A percentile compares a stretch with the other conserved stretches of the same genome.
These are phyloP conservation scores for Apaloderma vittatum DNA, from an alignment of 2,113 vertebrate genomes.

Conservation along the genomic window DNA sequence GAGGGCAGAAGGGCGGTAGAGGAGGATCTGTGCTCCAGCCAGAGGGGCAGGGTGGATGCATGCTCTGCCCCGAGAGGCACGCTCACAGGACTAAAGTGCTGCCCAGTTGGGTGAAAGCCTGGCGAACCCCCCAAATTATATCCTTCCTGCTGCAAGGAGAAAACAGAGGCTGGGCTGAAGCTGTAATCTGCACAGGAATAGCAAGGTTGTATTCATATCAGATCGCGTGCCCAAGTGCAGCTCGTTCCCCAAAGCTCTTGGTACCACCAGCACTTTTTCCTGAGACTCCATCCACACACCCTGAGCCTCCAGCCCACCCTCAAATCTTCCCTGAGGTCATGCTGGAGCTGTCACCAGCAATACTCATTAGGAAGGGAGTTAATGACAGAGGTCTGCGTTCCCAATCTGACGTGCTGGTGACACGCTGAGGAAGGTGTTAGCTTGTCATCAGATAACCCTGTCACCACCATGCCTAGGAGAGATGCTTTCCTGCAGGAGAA, in stretches of 20 bases:
- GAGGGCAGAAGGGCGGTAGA: rapidly evolving
- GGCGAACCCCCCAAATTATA: not conserved
- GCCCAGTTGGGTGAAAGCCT: not conserved
- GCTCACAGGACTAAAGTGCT: not conserved
- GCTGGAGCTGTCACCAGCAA: not conserved
- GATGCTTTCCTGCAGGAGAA: not conserved
- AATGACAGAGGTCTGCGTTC: not conserved
- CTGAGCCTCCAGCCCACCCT: not conserved
- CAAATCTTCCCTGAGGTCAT: not conserved
- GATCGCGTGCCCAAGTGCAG: not conserved
- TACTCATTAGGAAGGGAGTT: not conserved
- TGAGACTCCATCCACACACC: not conserved
- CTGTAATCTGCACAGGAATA: not conserved
- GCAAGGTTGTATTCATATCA: not conserved
- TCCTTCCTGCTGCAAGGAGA: not conserved
- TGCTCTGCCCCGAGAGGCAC: rapidly evolving
- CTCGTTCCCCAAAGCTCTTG: not conserved
- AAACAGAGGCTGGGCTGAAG: not conserved
- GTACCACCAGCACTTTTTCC: not conserved
- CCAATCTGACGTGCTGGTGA: not conserved
- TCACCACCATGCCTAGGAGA: not conserved
- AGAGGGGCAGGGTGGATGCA: not conserved
- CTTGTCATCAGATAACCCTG: not conserved
- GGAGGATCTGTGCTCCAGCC: rapidly evolving
- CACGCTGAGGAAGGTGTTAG: not conserved